Conservation (phyloP, 1,140 invertebrate genomes). For the Triops cancriformis region DNA sequence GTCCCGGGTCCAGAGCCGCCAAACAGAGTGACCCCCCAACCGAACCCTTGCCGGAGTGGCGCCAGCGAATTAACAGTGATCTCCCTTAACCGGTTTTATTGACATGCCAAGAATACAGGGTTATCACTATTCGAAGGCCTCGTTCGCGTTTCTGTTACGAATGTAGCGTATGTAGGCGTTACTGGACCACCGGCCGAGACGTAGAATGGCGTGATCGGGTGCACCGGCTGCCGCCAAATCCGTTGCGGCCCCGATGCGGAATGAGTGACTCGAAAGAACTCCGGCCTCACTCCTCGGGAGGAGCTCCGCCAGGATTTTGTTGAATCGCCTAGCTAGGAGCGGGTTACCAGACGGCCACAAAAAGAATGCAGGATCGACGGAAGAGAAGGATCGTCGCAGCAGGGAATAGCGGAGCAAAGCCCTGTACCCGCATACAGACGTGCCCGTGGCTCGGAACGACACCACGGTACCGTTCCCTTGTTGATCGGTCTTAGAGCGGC, state of each 20-base stretch:
- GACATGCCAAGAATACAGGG: no score
- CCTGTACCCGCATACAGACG: background rate
- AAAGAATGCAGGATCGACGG: background rate
- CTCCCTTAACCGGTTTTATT: no score
- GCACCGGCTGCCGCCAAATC: background rate
- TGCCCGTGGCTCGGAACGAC: background rate
- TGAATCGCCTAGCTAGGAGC: no score
- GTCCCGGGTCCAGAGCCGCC: no score
- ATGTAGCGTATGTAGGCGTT: background rate
- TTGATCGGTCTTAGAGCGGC: background rate
- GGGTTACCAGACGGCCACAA: background rate
- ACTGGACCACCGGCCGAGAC: background rate
- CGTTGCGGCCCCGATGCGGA: background rate
- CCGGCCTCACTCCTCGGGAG: background rate
- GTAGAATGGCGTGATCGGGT: background rate
- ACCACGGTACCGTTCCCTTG: background rate
- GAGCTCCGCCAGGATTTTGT: background rate
- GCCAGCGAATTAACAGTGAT: no score
- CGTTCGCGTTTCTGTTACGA: background rate
- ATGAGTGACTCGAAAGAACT: background rate
- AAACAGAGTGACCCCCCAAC: no score
- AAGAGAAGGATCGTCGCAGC: background rate
- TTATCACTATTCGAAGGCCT: no score
- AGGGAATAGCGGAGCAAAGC: background rate
- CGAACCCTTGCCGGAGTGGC: no score